Evolutionary conservation across 2,888 invertebrate species (phyloP).

Genomic region (Oxyteleia sp.): DNA sequence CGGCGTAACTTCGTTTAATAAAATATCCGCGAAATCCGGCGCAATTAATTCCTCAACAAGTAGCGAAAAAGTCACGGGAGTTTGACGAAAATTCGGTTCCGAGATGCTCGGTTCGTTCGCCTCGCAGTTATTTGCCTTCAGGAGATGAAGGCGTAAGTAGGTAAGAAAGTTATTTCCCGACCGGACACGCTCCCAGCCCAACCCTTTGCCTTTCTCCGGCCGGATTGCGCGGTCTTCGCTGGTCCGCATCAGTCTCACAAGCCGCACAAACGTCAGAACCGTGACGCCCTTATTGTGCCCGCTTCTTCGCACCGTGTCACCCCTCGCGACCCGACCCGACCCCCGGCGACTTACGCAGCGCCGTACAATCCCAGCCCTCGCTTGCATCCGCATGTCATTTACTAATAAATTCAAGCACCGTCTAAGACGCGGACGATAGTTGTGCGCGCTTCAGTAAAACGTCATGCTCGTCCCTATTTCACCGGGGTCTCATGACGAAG

Average conservation of each 20-base stretch:
- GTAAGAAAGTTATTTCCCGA: conserved; percentile 88
- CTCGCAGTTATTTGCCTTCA: conserved; percentile 82
- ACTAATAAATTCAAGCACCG: conserved; percentile 77
- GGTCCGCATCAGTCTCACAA: conserved; percentile 69
- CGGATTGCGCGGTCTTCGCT: conserved; percentile 55
- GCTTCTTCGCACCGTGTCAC: conserved; percentile 76
- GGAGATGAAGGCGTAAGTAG: conserved; percentile 88
- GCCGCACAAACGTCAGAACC: conserved; percentile 71
- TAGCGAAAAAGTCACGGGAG: conserved; percentile 46
- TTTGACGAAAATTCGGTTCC: conserved; percentile 68
- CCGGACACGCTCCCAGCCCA: conserved; percentile 87
- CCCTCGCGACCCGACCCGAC: conserved; percentile 71
- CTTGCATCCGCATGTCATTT: conserved; percentile 81
- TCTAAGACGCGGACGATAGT: conserved; percentile 67
- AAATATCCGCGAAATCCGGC: conserved; percentile 50
- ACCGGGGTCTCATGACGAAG: conserved; percentile 16
- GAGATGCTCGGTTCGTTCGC: conserved; percentile 72
- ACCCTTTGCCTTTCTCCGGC: conserved; percentile 80
- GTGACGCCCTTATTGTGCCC: conserved; percentile 79
- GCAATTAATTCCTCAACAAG: conserved; percentile 41
- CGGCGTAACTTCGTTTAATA: conserved; percentile 25
- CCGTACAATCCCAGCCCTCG: conserved; percentile 31
- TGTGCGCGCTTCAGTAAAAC: conserved; percentile 49
- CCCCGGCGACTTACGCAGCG: conserved; percentile 71
- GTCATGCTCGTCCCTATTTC: conserved; percentile 55